A percentile compares a stretch with the other conserved stretches of the same genome.
phyloP scores from a whole-genome alignment of 2,113 vertebrate genomes.

The Pteronura brasiliensis region DNA sequence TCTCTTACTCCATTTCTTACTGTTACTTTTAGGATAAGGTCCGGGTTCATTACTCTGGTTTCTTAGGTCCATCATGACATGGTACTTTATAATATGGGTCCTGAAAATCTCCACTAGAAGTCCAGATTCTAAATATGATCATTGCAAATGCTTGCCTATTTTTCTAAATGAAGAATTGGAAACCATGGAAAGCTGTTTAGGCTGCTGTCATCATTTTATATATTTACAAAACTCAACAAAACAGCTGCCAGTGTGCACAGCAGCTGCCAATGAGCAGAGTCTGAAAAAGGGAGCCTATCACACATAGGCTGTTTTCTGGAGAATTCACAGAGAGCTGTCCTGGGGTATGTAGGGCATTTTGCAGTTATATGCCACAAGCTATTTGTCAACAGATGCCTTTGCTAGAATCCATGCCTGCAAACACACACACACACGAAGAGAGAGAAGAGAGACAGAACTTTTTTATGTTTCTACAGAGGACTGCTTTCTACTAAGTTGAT shows the following conservation, averaged over 20 bases:
- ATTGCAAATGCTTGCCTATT: not conserved
- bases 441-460: not conserved
- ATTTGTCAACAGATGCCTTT: slow-evolving; percentile 40
- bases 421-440: not conserved
- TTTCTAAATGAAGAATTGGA: slow-evolving; percentile 45
- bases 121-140: not conserved
- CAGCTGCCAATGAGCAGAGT: slow-evolving; percentile 38
- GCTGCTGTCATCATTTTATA: slow-evolving; percentile 15
- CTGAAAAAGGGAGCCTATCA: slow-evolving; percentile 16
- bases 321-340: not conserved
- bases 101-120: not conserved
- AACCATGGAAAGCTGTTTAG: slow-evolving; percentile 31
- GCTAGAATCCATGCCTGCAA: not conserved
- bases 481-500: slow-evolving; percentile 1
- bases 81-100: not conserved
- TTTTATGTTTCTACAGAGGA: slow-evolving; percentile 12
- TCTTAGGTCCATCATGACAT: not conserved
- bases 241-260: slow-evolving; percentile 41
- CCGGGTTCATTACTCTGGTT: not conserved
- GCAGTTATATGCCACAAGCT: not conserved
- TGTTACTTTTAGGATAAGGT: slow-evolving; percentile 27
- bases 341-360: slow-evolving; percentile 1
- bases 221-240: slow-evolving; percentile 44
- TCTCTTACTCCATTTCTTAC: not conserved
- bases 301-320: not conserved